Conservation (phyloP, 2,888 invertebrate species). For the Agriopis aurantiaria region DNA sequence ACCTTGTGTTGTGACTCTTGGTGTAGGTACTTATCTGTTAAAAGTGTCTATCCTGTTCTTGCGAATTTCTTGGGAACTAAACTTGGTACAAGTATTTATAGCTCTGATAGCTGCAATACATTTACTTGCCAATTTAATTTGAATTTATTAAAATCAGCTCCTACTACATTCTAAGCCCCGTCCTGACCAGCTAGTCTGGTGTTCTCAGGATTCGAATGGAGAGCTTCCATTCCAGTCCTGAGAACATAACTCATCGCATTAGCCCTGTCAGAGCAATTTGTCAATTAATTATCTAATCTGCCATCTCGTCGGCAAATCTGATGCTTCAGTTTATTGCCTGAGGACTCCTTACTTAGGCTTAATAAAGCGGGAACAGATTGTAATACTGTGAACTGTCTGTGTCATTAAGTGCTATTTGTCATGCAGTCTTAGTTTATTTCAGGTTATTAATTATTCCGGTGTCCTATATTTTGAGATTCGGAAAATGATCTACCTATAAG, state of each 20-base stretch:
- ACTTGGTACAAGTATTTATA: too few species aligned
- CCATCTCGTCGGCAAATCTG: slow-evolving; percentile 12
- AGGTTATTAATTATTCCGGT: too few species aligned
- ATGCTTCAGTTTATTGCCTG: slow-evolving; percentile 18
- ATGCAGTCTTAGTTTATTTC: background rate
- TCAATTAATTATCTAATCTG: slow-evolving; percentile 17
- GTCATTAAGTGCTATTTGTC: slow-evolving; percentile 1
- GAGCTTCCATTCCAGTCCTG: background rate
- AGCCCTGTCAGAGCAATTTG: slow-evolving; percentile 10
- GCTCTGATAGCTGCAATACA: too few species aligned
- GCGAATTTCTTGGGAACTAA: too few species aligned
- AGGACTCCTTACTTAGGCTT: slow-evolving; percentile 10
- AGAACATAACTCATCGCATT: slow-evolving; percentile 7
- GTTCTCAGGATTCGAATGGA: too few species aligned
- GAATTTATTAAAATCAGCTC: background rate
- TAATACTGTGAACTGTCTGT: slow-evolving; percentile 2
- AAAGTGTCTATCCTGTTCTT: too few species aligned
- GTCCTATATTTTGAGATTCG: too few species aligned
- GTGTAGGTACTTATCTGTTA: too few species aligned
- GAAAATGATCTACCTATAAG: too few species aligned
- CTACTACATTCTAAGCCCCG: background rate
- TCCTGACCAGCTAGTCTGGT: background rate
- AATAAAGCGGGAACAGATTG: slow-evolving; percentile 6
- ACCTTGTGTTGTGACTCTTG: too few species aligned
- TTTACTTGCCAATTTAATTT: too few species aligned